Percentiles rank a stretch among this genome's conserved stretches.
These are phyloP conservation scores for Actias luna DNA, from an alignment of 2,888 invertebrate genomes.

Conservation along the genomic window DNA sequence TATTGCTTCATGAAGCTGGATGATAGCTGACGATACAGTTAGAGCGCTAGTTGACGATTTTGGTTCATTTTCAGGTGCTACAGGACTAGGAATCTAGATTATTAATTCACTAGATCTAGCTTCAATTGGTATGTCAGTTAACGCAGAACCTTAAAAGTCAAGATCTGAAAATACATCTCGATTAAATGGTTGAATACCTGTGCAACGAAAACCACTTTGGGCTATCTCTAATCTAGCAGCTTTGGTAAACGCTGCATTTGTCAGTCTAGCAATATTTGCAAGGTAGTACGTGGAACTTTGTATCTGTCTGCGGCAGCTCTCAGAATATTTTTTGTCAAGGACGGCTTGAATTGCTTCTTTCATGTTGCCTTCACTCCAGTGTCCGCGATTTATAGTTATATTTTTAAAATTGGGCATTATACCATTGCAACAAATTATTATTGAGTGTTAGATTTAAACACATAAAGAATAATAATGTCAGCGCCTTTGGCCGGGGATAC, in stretches of 20 bases:
- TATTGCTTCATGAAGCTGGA: conserved; percentile 14
- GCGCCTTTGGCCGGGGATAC: too few species aligned
- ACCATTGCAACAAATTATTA: too few species aligned
- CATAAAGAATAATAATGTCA: too few species aligned
- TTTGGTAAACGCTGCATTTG: conserved; percentile 23
- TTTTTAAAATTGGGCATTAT: too few species aligned
- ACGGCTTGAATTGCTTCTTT: too few species aligned
- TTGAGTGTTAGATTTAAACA: too few species aligned
- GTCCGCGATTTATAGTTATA: too few species aligned
- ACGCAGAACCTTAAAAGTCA: conserved; percentile 21
- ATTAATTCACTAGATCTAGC: conserved; percentile 11
- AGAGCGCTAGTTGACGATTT: conserved; percentile 14
- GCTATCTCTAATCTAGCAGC: conserved; percentile 17
- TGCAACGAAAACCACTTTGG: too few species aligned
- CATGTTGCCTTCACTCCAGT: too few species aligned
- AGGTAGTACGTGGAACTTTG: too few species aligned
- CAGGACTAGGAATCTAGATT: conserved; percentile 5
- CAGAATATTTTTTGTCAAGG: too few species aligned
- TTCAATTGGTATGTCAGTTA: conserved; percentile 22
- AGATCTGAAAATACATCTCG: conserved; percentile 24
- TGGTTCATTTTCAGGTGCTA: conserved; percentile 13
- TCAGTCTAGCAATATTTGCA: not conserved
- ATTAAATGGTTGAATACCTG: conserved; percentile 43
- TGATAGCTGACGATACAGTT: conserved; percentile 12
- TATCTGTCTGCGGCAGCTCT: too few species aligned